Conservation (phyloP, 2,888 invertebrate genomes). For the Sarcophaga subvicina region DNA sequence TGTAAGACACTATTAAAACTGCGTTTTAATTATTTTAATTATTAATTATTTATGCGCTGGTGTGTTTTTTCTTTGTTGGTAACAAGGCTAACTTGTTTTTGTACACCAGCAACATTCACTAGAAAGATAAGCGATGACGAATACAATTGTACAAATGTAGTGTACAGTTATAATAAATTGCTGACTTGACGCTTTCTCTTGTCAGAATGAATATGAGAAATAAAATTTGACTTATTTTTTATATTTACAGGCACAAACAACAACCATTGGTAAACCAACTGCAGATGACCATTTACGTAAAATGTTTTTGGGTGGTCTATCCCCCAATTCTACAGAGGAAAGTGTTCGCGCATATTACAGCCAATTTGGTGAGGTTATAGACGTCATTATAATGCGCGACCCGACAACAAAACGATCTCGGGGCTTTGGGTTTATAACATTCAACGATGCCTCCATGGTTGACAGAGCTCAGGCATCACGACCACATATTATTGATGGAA, state of each 20-base stretch:
- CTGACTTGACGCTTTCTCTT: neutral
- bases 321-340: constrained; percentile 76
- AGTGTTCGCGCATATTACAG: constrained; percentile 75
- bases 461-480: constrained; percentile 77
- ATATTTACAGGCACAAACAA: constrained; percentile 28
- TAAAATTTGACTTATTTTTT: neutral
- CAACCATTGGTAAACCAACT: constrained; percentile 22
- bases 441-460: constrained; percentile 73
- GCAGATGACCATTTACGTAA: constrained; percentile 77
- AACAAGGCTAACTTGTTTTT: neutral
- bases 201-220: neutral
- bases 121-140: constrained; percentile 67
- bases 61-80: constrained; percentile 19
- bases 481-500: constrained; percentile 79
- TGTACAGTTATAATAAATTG: neutral
- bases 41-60: constrained; percentile 4
- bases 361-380: constrained; percentile 77
- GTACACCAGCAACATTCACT: constrained; percentile 64
- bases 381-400: constrained; percentile 79
- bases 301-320: constrained; percentile 78
- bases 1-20: neutral
- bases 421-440: constrained; percentile 79
- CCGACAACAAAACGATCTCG: constrained; percentile 78
- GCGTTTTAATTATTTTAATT: neutral
- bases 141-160: constrained; percentile 50